These are phyloP conservation scores for Coranthus polyacanthus DNA, from an alignment of 2,797 vertebrate species.

Conservation along the genomic window DNA sequence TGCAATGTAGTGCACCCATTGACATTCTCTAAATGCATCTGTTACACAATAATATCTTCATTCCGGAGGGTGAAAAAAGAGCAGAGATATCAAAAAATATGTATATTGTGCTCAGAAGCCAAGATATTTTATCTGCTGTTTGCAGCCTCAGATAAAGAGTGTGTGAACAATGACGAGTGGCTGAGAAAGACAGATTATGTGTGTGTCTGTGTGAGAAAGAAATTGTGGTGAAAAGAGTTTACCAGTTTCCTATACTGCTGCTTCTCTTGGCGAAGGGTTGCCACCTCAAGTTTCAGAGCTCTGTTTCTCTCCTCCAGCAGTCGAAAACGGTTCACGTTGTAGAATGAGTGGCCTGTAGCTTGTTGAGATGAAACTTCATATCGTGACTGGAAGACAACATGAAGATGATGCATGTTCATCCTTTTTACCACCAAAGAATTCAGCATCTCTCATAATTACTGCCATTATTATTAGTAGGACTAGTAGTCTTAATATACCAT, in stretches of 20 bases:
- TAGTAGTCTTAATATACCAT: not conserved
- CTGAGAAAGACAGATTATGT: not conserved
- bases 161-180: not conserved
- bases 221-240: conserved; percentile 46
- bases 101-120: not conserved
- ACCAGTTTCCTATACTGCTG: conserved; percentile 77
- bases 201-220: not conserved
- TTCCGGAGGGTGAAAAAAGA: not conserved
- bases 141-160: conserved; percentile 8
- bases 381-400: conserved; percentile 76
- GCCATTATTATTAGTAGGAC: not conserved
- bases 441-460: not conserved
- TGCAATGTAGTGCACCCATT: not conserved
- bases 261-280: conserved; percentile 74
- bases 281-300: conserved; percentile 77
- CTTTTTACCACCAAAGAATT: not conserved
- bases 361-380: conserved; percentile 76
- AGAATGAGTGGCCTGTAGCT: conserved; percentile 57
- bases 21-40: not conserved
- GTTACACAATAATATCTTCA: not conserved
- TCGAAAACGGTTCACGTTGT: conserved; percentile 62
- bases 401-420: conserved; percentile 2
- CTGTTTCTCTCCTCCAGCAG: conserved; percentile 79
- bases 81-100: conserved; percentile 3
- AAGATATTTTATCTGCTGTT: conserved; percentile 4